Conservation (phyloP, 2,797 vertebrate genomes). For the Aratinga solstitialis region DNA sequence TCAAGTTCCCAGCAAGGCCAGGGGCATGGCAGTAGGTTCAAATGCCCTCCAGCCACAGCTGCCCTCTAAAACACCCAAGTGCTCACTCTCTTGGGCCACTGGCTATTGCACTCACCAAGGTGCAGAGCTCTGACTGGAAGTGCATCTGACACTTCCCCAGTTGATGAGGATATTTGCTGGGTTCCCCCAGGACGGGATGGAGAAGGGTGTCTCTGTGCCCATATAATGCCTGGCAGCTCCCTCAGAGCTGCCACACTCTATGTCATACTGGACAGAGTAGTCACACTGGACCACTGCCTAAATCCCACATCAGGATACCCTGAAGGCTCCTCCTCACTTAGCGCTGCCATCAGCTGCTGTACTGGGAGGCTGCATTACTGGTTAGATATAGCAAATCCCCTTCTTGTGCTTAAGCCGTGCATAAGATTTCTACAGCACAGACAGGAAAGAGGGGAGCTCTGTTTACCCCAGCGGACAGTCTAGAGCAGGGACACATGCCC, state of each 20-base stretch:
- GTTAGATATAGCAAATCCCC: neutral
- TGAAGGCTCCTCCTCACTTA: neutral
- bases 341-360: neutral
- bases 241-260: too few species aligned
- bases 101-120: too few species aligned
- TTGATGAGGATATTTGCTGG: accelerated
- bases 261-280: too few species aligned
- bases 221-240: neutral
- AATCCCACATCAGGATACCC: neutral
- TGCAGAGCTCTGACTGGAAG: neutral
- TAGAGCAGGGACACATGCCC: neutral
- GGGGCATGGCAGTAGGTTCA: neutral
- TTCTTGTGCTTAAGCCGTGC: too few species aligned
- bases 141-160: accelerated
- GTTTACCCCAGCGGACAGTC: accelerated
- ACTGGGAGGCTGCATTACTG: neutral
- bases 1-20: neutral
- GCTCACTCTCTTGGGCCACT: accelerated
- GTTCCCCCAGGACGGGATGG: neutral
- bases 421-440: neutral
- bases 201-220: neutral
- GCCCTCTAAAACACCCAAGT: neutral
- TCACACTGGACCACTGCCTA: neutral
- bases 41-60: neutral
- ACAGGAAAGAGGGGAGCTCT: neutral